Conservation (phyloP, 2,888 invertebrate genomes). For the Encarsia formosa region DNA sequence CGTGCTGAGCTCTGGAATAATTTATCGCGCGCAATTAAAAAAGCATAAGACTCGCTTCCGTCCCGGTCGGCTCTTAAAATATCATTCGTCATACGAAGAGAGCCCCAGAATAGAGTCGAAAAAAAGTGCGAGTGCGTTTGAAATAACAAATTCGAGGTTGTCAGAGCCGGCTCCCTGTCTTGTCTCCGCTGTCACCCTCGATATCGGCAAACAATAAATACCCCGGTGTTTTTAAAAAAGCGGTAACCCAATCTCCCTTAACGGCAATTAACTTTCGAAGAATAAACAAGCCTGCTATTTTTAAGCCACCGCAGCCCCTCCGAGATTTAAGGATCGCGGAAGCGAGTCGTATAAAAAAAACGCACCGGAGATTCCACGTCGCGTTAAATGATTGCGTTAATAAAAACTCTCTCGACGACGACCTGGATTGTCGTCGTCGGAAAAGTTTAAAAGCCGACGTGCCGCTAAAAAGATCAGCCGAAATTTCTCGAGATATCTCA, state of each 20-base stretch:
- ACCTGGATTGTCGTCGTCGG: not conserved
- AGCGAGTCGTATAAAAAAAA: not conserved
- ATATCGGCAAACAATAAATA: constrained; percentile 22
- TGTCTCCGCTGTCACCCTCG: constrained; percentile 22
- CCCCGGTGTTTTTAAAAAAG: constrained; percentile 8
- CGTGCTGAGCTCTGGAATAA: too few relatives aligned
- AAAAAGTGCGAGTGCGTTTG: too few relatives aligned
- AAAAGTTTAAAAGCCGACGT: constrained; percentile 12
- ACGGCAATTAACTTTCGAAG: constrained; percentile 13
- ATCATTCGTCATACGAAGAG: too few relatives aligned
- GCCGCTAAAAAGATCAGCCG: not conserved
- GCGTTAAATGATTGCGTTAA: constrained; percentile 14
- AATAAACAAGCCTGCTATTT: constrained; percentile 10
- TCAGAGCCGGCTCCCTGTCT: constrained; percentile 20
- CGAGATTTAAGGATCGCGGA: not conserved
- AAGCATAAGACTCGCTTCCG: too few relatives aligned
- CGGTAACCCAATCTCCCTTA: constrained; percentile 9
- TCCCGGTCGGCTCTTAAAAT: too few relatives aligned
- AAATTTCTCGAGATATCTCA: not conserved
- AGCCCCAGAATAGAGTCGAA: too few relatives aligned
- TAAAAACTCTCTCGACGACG: constrained; percentile 5
- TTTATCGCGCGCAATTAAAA: too few relatives aligned
- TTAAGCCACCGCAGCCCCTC: not conserved
- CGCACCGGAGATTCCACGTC: not conserved
- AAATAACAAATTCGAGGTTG: constrained; percentile 6